Conservation (phyloP, 1,140 invertebrate species). For the Arion vulgaris region DNA sequence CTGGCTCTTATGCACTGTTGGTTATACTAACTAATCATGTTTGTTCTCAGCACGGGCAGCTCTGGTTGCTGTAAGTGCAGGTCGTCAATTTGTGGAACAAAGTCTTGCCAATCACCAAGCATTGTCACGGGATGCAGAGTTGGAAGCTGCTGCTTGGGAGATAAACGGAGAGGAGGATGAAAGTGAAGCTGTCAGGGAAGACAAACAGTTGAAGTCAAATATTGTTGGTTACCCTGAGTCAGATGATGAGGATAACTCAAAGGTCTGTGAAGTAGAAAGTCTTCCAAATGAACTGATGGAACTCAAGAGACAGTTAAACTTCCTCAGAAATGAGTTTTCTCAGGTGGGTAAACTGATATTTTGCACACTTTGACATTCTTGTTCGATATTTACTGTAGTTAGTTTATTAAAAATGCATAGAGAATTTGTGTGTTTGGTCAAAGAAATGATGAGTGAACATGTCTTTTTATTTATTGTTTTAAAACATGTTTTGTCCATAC, state of each 20-base stretch:
- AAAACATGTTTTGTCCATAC: too few relatives aligned
- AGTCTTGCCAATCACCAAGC: slow-evolving; percentile 27
- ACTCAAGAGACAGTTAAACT: slow-evolving; percentile 60
- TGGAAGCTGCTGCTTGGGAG: not conserved
- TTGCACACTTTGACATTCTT: too few relatives aligned
- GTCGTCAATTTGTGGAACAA: slow-evolving; percentile 23
- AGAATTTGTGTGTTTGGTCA: too few relatives aligned
- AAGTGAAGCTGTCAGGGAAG: slow-evolving; percentile 18
- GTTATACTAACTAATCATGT: too few relatives aligned
- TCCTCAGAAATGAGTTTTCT: slow-evolving; percentile 64
- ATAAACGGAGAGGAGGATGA: slow-evolving; percentile 19
- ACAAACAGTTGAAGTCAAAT: slow-evolving; percentile 44
- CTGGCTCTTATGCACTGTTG: too few relatives aligned
- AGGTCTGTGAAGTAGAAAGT: slow-evolving; percentile 32
- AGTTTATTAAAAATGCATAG: too few relatives aligned
- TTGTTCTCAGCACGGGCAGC: slow-evolving; percentile 50
- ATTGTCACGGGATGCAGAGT: not conserved
- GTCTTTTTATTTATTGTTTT: too few relatives aligned
- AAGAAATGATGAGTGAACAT: too few relatives aligned
- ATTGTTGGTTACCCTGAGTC: slow-evolving; percentile 50
- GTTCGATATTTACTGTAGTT: too few relatives aligned
- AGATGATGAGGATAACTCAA: slow-evolving; percentile 47
- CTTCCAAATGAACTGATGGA: slow-evolving; percentile 57
- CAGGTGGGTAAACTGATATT: slow-evolving; percentile 41
- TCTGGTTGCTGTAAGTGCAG: slow-evolving; percentile 39